A percentile compares a stretch with the other conserved stretches of the same genome.
phyloP scores from a whole-genome alignment of 2,797 vertebrate species.

The Premnoplex brunnescens region DNA sequence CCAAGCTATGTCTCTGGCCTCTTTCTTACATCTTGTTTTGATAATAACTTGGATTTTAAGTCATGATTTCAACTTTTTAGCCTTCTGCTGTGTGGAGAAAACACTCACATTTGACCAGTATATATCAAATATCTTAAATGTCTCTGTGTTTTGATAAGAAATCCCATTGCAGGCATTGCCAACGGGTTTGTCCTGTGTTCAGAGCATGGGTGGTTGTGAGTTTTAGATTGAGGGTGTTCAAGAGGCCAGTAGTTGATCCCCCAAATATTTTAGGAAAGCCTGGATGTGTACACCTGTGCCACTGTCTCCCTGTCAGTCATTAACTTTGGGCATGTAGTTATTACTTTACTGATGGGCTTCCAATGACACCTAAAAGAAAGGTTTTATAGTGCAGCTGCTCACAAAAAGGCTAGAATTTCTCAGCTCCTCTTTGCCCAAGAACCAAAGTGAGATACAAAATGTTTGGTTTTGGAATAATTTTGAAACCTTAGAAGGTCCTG shows the following conservation, averaged over 20 bases:
- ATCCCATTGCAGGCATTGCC: not conserved
- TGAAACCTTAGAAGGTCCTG: not conserved
- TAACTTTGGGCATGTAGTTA: not conserved
- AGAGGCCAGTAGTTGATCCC: not conserved
- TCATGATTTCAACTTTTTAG: not conserved
- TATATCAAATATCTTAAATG: not conserved
- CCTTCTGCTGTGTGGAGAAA: not conserved
- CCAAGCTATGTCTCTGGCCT: not conserved
- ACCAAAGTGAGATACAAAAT: not conserved
- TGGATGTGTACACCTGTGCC: fast-evolving
- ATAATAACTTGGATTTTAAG: not conserved
- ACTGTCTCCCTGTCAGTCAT: not conserved
- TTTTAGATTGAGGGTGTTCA: not conserved
- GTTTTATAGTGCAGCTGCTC: not conserved
- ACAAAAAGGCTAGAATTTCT: not conserved
- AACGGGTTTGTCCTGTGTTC: not conserved
- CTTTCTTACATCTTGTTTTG: not conserved
- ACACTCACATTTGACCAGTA: not conserved
- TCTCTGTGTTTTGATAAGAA: not conserved
- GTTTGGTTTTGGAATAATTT: not conserved
- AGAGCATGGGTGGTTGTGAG: not conserved
- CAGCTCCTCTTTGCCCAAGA: not conserved
- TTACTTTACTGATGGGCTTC: not conserved
- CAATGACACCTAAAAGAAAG: not conserved
- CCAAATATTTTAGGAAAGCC: not conserved